Evolutionary conservation across 2,888 invertebrate species (phyloP).

Genomic region (Acleris laterana): DNA sequence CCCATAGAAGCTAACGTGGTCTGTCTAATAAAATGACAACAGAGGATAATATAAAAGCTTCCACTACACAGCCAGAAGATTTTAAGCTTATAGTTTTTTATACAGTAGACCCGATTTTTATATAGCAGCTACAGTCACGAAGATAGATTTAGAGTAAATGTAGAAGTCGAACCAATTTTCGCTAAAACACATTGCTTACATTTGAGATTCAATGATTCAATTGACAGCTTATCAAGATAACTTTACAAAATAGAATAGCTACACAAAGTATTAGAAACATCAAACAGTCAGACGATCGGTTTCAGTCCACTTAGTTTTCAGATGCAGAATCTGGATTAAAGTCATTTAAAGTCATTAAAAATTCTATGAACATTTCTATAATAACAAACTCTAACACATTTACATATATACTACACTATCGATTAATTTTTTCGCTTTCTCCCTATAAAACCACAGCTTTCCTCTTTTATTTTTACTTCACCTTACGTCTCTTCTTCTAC

Average conservation of each 20-base stretch:
- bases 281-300: too few species aligned
- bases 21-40: slow-evolving; percentile 56
- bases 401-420: too few species aligned
- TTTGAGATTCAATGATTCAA: background rate
- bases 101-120: slow-evolving; percentile 51
- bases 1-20: slow-evolving; percentile 53
- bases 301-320: too few species aligned
- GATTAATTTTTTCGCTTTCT: slow-evolving; percentile 6
- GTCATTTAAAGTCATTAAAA: too few species aligned
- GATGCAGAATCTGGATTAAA: too few species aligned
- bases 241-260: too few species aligned
- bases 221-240: background rate
- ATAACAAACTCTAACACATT: too few species aligned
- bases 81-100: slow-evolving; percentile 57
- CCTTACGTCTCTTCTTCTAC: slow-evolving; percentile 15
- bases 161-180: slow-evolving; percentile 22
- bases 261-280: too few species aligned
- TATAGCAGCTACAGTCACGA: slow-evolving; percentile 42
- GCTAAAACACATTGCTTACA: slow-evolving; percentile 7
- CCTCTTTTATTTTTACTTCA: slow-evolving; percentile 22
- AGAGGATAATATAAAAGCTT: slow-evolving; percentile 58
- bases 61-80: slow-evolving; percentile 64
- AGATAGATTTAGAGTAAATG: slow-evolving; percentile 10
- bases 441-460: slow-evolving; percentile 36
- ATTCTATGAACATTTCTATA: too few species aligned